Base-by-base conservation (phyloP, 2,888 invertebrate species). In the Dolichomitus sp. region DNA sequence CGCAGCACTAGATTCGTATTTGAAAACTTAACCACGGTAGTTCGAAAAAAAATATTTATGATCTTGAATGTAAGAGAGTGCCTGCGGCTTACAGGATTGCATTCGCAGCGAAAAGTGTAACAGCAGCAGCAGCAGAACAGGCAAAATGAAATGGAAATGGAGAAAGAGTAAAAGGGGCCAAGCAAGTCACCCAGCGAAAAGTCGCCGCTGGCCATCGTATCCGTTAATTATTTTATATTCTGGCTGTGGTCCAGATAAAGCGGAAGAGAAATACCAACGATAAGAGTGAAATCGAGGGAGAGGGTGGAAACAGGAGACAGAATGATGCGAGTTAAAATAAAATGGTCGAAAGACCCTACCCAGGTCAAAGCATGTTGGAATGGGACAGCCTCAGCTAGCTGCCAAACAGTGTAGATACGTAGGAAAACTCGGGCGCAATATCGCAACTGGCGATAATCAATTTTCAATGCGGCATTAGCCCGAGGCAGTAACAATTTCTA, bases 221-320 rank as follows among this genome's bases (percentile, higher is more conserved):
- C 70, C 59, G 70, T 59, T 72, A 72, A 72, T 72, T 72, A 72
- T 72, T 72, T 72, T 72, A 72, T 72, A 72, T 72, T 59, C 70
- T 72, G 70, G 70, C 70, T n/a, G n/a, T 59, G 30, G 70, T 72
- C 70, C 70, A 72, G 42, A 45, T 30, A 59, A 30, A 45, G 42
- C 27, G 19, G 19, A 48, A 45, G 42, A 59, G 52, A 54, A 54
- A 54, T 69, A 70, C 27, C 42, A 72, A 72, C 59, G 70, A 59
- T 17, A 19, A 45, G 59, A 45, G 48, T 48, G 45, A 6, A 45
- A 11, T 66, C 30, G 54, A 70, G 70, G 23, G 40, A 61, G 27
- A 40, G 37, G 37, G n/a, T 33, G 33, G 17, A 4, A 17, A 37
- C 37, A 19, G 61, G 11, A 40, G 61, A 61, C 61, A 11, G 61